These are phyloP conservation scores for Ptychadena robeensis DNA, from an alignment of 2,797 vertebrate genomes.

Conservation along the genomic window DNA sequence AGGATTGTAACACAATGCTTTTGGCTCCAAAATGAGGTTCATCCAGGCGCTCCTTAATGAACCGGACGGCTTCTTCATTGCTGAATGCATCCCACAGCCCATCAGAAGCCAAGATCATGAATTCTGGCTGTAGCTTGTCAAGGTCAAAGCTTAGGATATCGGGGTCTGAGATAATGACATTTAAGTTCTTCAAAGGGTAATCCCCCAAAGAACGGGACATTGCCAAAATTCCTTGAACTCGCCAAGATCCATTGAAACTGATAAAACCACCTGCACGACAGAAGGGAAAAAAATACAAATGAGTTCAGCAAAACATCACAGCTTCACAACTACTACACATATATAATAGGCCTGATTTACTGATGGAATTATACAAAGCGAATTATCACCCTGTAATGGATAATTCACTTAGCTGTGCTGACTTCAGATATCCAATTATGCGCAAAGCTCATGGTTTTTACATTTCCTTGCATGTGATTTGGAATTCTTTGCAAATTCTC, in stretches of 20 bases:
- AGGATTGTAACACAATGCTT: constrained; percentile 95
- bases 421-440: too few species aligned
- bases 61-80: constrained; percentile 95
- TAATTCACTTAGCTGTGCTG: too few species aligned
- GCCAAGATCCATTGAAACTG: constrained; percentile 98
- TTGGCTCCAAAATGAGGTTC: constrained; percentile 97
- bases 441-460: too few species aligned
- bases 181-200: constrained; percentile 95
- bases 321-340: background rate
- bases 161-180: constrained; percentile 90
- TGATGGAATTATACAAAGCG: too few species aligned
- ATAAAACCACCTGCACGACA: constrained; percentile 89
- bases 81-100: constrained; percentile 98
- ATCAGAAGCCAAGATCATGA: constrained; percentile 97
- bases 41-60: constrained; percentile 94
- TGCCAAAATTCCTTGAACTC: constrained; percentile 96
- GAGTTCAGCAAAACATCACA: background rate
- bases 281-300: background rate
- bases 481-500: too few species aligned
- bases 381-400: too few species aligned
- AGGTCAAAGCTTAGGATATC: constrained; percentile 96
- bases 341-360: too few species aligned
- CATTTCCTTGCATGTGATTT: too few species aligned
- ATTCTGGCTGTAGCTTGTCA: constrained; percentile 97
- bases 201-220: constrained; percentile 98